phyloP scores from a whole-genome alignment of 2,888 invertebrate species.

The Dusona sp. region DNA sequence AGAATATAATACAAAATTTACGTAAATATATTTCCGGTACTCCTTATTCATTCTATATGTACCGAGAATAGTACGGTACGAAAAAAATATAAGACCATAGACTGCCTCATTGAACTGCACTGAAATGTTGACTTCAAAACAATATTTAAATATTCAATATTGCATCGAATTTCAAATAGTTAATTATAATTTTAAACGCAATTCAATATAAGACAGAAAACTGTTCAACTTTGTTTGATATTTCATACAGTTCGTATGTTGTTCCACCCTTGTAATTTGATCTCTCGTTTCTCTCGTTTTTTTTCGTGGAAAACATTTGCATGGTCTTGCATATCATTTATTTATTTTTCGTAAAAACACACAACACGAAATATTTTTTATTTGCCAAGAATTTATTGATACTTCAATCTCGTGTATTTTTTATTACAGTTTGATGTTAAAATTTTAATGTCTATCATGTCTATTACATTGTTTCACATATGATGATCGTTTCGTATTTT shows the following conservation, averaged over 20 bases:
- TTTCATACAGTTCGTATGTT: neutral
- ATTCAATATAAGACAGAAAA: neutral
- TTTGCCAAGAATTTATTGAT: neutral
- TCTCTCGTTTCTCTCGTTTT: neutral
- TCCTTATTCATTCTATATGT: neutral
- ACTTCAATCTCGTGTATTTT: neutral
- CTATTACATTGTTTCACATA: neutral
- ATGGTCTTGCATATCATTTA: neutral
- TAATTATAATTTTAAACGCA: neutral
- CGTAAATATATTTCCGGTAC: slow-evolving; percentile 9
- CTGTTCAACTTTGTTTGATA: neutral
- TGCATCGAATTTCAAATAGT: neutral
- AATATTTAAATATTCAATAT: neutral
- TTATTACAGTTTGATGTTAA: neutral
- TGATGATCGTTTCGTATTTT: slow-evolving; percentile 7
- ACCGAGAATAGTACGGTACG: neutral
- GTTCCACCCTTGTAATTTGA: neutral
- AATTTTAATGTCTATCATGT: neutral
- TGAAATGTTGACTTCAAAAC: neutral
- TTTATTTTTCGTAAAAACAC: neutral
- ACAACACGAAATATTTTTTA: neutral
- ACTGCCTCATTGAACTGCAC: neutral
- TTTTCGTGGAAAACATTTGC: neutral
- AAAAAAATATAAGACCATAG: neutral
- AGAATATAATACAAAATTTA: neutral